Base-by-base conservation (phyloP, 2,113 vertebrate genomes). In the Nestor notabilis region DNA sequence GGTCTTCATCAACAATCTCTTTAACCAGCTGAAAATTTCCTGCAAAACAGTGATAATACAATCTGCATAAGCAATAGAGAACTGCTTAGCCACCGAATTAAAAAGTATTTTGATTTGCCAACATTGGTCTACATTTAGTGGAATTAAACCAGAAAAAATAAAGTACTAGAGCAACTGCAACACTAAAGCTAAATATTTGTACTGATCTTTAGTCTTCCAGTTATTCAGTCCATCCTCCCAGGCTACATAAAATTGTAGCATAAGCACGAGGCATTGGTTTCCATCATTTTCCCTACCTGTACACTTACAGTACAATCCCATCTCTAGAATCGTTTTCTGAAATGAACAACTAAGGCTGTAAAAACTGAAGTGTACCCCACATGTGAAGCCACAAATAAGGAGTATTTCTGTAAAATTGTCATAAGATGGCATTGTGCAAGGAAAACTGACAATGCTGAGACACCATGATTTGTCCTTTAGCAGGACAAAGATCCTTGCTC, bases 1-100 rank as follows among this genome's bases (percentile, higher is more conserved):
- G 97, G 93, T 99, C 99, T 97, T 99, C 99, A 49, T 99, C 99
- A 46, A 99, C 55, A 21, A 99, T 99, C 96, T 99, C 99, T 94
- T 99, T 99, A 92, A 99, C 99, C 56, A 99, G 97, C 95, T 99
- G 99, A 79, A 99, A 98, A 90, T 99, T 99, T 74, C 99, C 99
- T 99, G 94, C 44, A 86, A 77, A 71, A 91, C 9, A 92, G 27
- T 7, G 19, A 93, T 9, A 87, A 84, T 93, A 76, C 10, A 79
- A 88, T 10, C 10, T 53, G 64, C 18, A 10, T 47, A 4, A 90
- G 66, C n/a, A 94, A 64, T 2, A 82, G 35, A 92, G 33, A 93
- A 91, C 39, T 65, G 35, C 33, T 70, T n/a, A 65, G 58, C 37
- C 44, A 35, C n/a, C 41, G 17, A 87, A 69, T 77, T 64, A 11